Conservation (phyloP, 2,888 invertebrate genomes). For the Eueremaeus valkanovi region DNA sequence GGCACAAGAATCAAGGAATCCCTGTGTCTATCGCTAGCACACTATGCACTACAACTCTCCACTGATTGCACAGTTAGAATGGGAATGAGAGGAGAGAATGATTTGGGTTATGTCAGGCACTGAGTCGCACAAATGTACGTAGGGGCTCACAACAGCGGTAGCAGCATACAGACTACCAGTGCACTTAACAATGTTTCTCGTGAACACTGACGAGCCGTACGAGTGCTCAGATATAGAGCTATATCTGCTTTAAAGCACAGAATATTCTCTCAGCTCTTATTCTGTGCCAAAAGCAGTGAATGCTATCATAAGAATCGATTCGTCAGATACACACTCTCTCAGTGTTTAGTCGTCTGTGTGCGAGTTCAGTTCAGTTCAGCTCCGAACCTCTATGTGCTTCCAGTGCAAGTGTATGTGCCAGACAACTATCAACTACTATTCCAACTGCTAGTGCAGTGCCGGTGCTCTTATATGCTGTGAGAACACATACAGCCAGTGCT, state of each 20-base stretch:
- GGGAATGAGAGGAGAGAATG: too few species aligned
- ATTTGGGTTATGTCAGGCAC: too few species aligned
- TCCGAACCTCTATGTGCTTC: not conserved
- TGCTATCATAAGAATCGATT: constrained; percentile 7
- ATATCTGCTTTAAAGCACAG: not conserved
- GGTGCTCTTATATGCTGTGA: constrained; percentile 1
- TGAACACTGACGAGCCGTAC: constrained; percentile 1
- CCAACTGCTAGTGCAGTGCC: too few species aligned
- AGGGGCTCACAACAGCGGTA: too few species aligned
- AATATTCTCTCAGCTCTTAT: not conserved
- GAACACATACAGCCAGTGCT: not conserved
- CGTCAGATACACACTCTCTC: constrained; percentile 9
- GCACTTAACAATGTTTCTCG: constrained; percentile 2
- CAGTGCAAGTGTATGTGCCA: not conserved
- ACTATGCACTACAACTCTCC: too few species aligned
- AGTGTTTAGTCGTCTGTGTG: constrained; percentile 13
- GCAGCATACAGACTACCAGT: not conserved
- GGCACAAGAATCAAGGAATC: too few species aligned
- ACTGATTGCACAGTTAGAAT: too few species aligned
- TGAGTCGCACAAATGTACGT: too few species aligned
- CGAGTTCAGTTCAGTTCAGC: constrained; percentile 7
- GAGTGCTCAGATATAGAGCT: not conserved
- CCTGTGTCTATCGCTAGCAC: too few species aligned
- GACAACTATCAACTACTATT: too few species aligned
- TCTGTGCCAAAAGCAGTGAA: constrained; percentile 6